Conservation (phyloP, 2,888 invertebrate species). For the Mesochorus sp. region DNA sequence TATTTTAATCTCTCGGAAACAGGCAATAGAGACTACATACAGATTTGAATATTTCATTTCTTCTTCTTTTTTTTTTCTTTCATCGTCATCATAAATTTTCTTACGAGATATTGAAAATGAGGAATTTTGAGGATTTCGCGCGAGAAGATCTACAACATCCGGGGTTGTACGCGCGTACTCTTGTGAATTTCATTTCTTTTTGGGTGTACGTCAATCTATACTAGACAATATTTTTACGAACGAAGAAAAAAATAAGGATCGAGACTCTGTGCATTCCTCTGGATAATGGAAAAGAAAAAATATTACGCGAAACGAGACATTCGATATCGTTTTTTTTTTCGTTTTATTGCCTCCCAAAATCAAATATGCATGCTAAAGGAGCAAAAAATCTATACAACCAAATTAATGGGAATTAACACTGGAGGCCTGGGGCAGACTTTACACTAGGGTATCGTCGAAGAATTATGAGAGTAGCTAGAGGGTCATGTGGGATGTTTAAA, state of each 20-base stretch:
- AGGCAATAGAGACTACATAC: conserved; percentile 37
- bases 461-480: conserved; percentile 19
- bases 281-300: neutral
- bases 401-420: conserved; percentile 47
- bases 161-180: conserved; percentile 66
- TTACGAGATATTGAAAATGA: conserved; percentile 56
- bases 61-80: conserved; percentile 24
- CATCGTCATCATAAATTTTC: conserved; percentile 23
- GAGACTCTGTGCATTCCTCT: no score
- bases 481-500: conserved; percentile 39
- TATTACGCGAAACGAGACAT: conserved; percentile 6
- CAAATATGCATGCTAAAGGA: conserved; percentile 48
- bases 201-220: conserved; percentile 73
- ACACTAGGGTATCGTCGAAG: conserved; percentile 14
- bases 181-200: neutral
- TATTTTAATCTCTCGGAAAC: conserved; percentile 28
- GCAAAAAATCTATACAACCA: conserved; percentile 51
- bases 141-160: conserved; percentile 53
- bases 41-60: conserved; percentile 26
- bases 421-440: conserved; percentile 5
- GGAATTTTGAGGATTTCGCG: conserved; percentile 46
- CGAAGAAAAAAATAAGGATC: neutral
- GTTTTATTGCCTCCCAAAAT: conserved; percentile 48
- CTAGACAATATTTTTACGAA: neutral
- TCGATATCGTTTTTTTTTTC: neutral